A percentile compares a stretch with the other conserved stretches of the same genome.
Conservation (phyloP, 1,140 invertebrate genomes). For the Trichoplusia ni region DNA sequence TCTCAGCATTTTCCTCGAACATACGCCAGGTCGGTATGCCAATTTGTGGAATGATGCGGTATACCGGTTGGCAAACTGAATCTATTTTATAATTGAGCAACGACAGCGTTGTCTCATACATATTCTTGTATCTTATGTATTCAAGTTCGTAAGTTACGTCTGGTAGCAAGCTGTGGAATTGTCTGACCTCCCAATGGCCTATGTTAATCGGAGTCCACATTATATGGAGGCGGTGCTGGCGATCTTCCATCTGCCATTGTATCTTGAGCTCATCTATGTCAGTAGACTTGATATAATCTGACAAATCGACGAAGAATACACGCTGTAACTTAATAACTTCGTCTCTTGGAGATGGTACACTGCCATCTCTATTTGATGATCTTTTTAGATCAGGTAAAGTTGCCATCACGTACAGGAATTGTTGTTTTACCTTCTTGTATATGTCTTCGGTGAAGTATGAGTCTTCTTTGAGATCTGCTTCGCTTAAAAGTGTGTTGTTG, state of each 20-base stretch:
- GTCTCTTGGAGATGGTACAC: no score
- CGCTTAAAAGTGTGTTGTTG: not conserved
- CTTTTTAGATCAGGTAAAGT: not conserved
- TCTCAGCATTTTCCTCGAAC: not conserved
- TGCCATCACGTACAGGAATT: not conserved
- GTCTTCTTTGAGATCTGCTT: not conserved
- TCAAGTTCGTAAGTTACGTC: not conserved
- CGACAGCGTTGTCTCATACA: not conserved
- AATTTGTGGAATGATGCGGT: not conserved
- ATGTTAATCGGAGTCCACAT: not conserved
- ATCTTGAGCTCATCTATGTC: no score
- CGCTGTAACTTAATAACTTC: no score
- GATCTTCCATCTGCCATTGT: no score
- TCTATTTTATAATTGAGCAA: conserved; percentile 6
- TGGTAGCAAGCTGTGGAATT: no score
- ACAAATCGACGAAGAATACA: no score
- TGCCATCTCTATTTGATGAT: no score
- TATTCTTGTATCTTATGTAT: not conserved
- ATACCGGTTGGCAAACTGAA: not conserved
- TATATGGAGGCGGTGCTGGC: no score
- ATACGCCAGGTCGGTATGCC: conserved; percentile 2
- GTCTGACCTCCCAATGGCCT: not conserved
- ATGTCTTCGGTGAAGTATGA: not conserved
- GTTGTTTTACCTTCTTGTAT: not conserved
- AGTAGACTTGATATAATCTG: no score